phyloP scores from a whole-genome alignment of 2,113 vertebrate species.

The Corythoichthys intestinalis region DNA sequence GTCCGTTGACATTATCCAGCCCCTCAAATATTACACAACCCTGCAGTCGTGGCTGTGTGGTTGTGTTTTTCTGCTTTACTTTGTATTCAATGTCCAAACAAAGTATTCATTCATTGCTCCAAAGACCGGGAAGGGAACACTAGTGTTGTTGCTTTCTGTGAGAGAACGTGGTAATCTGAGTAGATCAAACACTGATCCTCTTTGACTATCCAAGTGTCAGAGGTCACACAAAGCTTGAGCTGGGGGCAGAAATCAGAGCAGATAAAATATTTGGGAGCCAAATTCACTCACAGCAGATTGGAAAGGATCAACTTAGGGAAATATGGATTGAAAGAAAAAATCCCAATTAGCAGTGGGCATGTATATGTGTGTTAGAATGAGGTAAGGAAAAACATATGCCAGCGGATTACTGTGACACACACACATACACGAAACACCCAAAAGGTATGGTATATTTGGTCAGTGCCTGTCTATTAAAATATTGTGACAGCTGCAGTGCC shows the following conservation, averaged over 20 bases:
- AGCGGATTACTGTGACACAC: conserved; percentile 21
- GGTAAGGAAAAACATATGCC: conserved; percentile 21
- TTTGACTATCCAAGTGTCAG: conserved; percentile 45
- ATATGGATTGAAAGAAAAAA: conserved; percentile 25
- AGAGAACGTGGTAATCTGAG: conserved; percentile 58
- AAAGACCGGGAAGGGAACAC: conserved; percentile 14
- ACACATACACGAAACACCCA: background rate
- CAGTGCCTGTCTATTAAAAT: conserved; percentile 35
- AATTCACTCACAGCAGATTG: conserved; percentile 47
- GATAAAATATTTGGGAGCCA: conserved; percentile 34
- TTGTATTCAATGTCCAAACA: conserved; percentile 45
- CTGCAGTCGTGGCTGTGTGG: conserved; percentile 24
- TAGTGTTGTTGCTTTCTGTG: background rate
- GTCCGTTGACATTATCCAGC: conserved; percentile 61
- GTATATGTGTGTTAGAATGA: conserved; percentile 6
- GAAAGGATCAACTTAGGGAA: conserved; percentile 38
- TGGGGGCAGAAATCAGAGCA: conserved; percentile 38
- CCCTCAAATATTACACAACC: conserved; percentile 45
- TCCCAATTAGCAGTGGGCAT: conserved; percentile 11
- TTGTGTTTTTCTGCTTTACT: conserved; percentile 18
- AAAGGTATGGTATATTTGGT: conserved; percentile 20
- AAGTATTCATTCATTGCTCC: conserved; percentile 18
- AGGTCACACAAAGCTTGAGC: conserved; percentile 52
- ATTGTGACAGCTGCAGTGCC: conserved; percentile 29
- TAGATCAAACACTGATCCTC: conserved; percentile 62